phyloP scores from a whole-genome alignment of 2,113 vertebrate species.

The Engystomops pustulosus region DNA sequence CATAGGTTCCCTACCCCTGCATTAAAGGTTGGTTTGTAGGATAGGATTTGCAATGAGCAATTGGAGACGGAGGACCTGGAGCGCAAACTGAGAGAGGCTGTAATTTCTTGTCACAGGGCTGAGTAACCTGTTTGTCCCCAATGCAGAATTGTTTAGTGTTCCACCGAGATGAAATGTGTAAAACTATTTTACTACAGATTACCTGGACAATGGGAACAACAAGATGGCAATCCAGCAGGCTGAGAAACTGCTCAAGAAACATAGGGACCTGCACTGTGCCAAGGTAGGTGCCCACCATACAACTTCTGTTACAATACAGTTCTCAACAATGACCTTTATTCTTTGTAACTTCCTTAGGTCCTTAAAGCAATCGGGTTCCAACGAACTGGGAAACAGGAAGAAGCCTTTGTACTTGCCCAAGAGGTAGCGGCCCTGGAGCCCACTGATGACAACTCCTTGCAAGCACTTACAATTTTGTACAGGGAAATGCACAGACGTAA shows the following conservation, averaged over 20 bases:
- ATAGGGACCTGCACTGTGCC: slow-evolving; percentile 97
- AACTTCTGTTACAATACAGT: too few species aligned
- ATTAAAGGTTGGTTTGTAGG: too few species aligned
- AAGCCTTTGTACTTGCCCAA: slow-evolving; percentile 91
- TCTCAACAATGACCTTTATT: too few species aligned
- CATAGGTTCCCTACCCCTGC: too few species aligned
- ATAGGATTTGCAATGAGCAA: too few species aligned
- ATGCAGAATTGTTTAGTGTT: background rate
- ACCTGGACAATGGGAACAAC: slow-evolving; percentile 99
- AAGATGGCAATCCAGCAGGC: slow-evolving; percentile 99
- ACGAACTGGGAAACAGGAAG: slow-evolving; percentile 94
- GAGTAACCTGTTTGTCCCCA: too few species aligned
- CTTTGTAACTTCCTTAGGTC: slow-evolving; percentile 75
- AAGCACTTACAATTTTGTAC: slow-evolving; percentile 96
- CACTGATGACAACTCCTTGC: slow-evolving; percentile 96
- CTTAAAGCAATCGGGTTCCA: slow-evolving; percentile 97
- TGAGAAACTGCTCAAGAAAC: slow-evolving; percentile 97
- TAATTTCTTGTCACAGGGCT: too few species aligned
- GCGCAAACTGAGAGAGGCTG: too few species aligned
- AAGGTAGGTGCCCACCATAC: slow-evolving; percentile 90
- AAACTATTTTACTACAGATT: slow-evolving; percentile 78
- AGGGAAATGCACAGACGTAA: slow-evolving; percentile 97
- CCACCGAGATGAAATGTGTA: background rate
- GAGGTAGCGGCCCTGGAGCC: slow-evolving; percentile 93
- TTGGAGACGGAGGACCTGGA: too few species aligned